Conservation (phyloP, 2,113 vertebrate genomes). For the Pteropus alecto region DNA sequence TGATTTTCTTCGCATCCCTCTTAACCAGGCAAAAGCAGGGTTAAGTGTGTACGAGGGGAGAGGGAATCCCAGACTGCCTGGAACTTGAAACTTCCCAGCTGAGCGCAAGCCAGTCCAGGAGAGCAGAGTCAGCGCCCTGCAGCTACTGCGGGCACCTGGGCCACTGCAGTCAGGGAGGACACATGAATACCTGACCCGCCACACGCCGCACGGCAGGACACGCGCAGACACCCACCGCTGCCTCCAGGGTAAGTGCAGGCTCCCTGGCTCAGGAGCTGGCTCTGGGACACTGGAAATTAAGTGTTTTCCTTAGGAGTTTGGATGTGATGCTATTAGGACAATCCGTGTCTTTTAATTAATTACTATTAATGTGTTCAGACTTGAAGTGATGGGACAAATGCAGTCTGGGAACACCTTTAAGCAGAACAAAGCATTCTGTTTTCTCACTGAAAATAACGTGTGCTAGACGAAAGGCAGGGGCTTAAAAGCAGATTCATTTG, state of each 20-base stretch:
- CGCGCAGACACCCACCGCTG: conserved; percentile 64
- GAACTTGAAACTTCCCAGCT: conserved; percentile 85
- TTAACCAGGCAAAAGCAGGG: conserved; percentile 77
- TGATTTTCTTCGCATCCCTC: neutral
- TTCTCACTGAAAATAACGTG: conserved; percentile 37
- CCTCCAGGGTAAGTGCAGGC: conserved; percentile 79
- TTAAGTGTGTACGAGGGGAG: conserved; percentile 79
- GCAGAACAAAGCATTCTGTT: conserved; percentile 33
- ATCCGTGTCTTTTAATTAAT: neutral
- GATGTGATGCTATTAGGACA: neutral
- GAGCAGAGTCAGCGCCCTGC: conserved; percentile 75
- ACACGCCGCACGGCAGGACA: conserved; percentile 61
- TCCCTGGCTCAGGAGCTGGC: neutral
- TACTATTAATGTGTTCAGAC: neutral
- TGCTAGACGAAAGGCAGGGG: neutral
- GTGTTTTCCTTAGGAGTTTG: neutral
- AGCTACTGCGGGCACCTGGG: conserved; percentile 62
- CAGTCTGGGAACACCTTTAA: conserved; percentile 2
- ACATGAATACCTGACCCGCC: neutral
- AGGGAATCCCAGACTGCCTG: conserved; percentile 83
- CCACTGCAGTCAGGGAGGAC: conserved; percentile 45
- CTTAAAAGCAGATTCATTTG: neutral
- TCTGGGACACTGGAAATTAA: neutral
- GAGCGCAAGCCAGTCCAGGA: conserved; percentile 71
- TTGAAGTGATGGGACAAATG: neutral